These are phyloP conservation scores for Sycophila sp. DNA, from an alignment of 1,140 invertebrate genomes.

Conservation along the genomic window DNA sequence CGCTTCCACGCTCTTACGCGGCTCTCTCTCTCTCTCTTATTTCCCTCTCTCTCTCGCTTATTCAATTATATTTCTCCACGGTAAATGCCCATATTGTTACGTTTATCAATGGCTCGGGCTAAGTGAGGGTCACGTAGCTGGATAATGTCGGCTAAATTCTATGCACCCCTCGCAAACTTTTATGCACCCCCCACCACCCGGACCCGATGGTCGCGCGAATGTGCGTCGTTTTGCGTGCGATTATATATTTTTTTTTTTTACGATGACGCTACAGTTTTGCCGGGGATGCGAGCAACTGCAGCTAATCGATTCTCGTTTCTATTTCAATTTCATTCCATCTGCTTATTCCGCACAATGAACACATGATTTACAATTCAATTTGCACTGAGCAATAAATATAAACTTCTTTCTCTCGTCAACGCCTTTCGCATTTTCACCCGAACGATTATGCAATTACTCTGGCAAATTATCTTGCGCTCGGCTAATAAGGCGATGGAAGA, in stretches of 20 bases:
- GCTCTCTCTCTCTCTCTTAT: conserved; percentile 2
- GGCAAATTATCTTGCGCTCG: too few species aligned
- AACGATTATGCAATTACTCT: too few species aligned
- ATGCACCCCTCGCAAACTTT: conserved; percentile 33
- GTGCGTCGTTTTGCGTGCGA: not conserved
- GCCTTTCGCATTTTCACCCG: too few species aligned
- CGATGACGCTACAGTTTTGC: not conserved
- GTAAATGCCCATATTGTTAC: conserved; percentile 68
- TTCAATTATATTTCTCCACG: conserved; percentile 66
- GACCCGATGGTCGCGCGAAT: not conserved
- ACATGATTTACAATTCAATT: too few species aligned
- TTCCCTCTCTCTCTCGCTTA: conserved; percentile 33
- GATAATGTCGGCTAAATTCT: conserved; percentile 31
- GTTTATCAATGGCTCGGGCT: conserved; percentile 65
- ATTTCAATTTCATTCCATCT: too few species aligned
- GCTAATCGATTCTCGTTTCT: too few species aligned
- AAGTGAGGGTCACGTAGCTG: conserved; percentile 62
- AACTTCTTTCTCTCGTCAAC: too few species aligned
- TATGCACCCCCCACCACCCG: not conserved
- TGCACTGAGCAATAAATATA: too few species aligned
- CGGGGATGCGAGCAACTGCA: too few species aligned
- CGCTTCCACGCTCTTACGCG: conserved; percentile 24
- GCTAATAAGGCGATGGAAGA: too few species aligned
- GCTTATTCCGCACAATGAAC: too few species aligned
- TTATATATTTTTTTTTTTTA: conserved; percentile 13